Evolutionary conservation across 2,113 vertebrate genomes (phyloP).

Genomic region (Sciurus niger): DNA sequence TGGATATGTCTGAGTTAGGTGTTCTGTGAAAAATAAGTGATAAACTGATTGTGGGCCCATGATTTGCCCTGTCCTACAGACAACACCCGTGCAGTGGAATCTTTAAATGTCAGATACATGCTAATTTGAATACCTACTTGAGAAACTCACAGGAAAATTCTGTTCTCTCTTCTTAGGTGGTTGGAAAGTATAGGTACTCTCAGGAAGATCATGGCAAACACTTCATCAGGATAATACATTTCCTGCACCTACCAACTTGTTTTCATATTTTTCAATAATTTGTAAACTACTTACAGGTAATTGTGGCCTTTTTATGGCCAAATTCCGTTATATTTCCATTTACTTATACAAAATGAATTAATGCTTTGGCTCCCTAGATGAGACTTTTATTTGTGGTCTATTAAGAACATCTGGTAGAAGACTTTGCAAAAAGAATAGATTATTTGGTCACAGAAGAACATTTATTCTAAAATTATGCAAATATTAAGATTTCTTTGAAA

Average conservation of each 20-base stretch:
- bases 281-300: not conserved
- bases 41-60: not conserved
- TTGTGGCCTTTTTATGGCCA: not conserved
- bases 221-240: not conserved
- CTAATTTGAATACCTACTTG: not conserved
- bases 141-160: not conserved
- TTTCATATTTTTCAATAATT: not conserved
- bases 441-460: not conserved
- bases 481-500: not conserved
- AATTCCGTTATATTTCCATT: not conserved
- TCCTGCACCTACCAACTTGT: not conserved
- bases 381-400: not conserved
- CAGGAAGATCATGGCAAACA: not conserved
- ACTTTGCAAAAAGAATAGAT: not conserved
- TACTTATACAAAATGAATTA: not conserved
- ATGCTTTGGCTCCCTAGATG: not conserved
- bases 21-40: not conserved
- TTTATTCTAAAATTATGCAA: not conserved
- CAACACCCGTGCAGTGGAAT: not conserved
- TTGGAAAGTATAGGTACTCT: not conserved
- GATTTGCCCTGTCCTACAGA: not conserved
- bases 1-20: not conserved
- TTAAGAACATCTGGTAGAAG: not conserved
- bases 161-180: not conserved
- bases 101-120: not conserved